These are phyloP conservation scores for Carterocephalus palaemon DNA, from an alignment of 2,888 invertebrate genomes.

Conservation along the genomic window DNA sequence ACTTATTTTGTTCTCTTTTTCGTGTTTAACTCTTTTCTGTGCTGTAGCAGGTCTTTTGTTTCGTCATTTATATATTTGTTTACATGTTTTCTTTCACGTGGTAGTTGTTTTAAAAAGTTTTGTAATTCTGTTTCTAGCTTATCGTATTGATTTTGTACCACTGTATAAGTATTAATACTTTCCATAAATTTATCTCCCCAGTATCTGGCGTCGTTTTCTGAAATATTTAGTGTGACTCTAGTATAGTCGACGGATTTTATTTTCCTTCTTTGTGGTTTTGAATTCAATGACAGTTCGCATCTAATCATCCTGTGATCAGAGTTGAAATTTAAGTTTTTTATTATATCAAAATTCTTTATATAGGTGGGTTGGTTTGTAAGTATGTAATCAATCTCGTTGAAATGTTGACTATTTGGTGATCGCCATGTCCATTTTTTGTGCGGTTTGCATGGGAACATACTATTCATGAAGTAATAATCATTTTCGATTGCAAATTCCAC, in stretches of 20 bases:
- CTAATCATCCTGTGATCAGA: constrained; percentile 15
- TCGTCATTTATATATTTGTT: neutral
- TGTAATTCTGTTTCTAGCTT: neutral
- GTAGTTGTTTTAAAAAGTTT: neutral
- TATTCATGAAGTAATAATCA: constrained; percentile 6
- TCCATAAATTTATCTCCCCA: neutral
- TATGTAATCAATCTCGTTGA: constrained; percentile 19
- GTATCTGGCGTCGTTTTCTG: neutral
- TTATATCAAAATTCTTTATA: constrained; percentile 10
- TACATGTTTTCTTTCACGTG: neutral
- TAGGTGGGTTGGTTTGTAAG: constrained; percentile 5
- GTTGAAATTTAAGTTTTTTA: constrained; percentile 14
- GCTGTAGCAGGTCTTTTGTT: neutral
- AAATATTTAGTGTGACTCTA: neutral
- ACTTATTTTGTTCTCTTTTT: neutral
- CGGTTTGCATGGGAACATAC: constrained; percentile 9
- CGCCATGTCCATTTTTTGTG: no score
- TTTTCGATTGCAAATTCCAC: constrained; percentile 19
- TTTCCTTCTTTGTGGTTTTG: neutral
- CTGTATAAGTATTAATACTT: neutral
- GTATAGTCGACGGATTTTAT: neutral
- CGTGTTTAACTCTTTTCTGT: no score
- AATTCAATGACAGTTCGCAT: neutral
- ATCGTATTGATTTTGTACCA: neutral
- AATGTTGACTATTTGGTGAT: constrained; percentile 11